Evolutionary conservation across 2,888 invertebrate species (phyloP).

Genomic region (Pilophorus perplexus): DNA sequence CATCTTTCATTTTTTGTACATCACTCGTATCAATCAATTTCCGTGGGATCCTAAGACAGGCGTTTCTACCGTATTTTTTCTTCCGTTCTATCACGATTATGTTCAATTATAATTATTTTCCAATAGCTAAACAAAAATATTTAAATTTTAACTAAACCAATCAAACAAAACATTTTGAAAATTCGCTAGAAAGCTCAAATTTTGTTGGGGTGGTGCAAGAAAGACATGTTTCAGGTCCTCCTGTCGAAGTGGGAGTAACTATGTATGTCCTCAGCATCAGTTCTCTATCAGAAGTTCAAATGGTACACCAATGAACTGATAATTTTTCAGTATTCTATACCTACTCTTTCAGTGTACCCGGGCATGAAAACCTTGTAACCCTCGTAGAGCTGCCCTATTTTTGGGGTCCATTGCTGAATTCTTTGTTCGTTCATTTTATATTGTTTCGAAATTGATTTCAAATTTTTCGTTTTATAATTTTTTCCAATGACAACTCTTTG

Average conservation of each 20-base stretch:
- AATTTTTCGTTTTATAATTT: not conserved
- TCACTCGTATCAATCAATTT: not conserved
- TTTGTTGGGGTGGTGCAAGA: conserved; percentile 40
- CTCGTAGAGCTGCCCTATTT: conserved; percentile 42
- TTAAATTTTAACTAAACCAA: not conserved
- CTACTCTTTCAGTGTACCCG: conserved; percentile 39
- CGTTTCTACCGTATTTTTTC: no score
- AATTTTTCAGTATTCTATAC: conserved; percentile 34
- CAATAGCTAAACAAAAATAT: not conserved
- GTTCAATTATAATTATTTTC: not conserved
- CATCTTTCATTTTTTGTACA: conserved; percentile 24
- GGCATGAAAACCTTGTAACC: conserved; percentile 39
- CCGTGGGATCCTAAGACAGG: no score
- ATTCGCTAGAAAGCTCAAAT: not conserved
- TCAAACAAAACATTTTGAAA: no score
- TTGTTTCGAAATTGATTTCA: not conserved
- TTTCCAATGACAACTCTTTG: not conserved
- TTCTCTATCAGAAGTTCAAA: conserved; percentile 62
- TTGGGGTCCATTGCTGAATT: conserved; percentile 44
- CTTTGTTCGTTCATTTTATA: conserved; percentile 4
- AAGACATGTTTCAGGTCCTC: conserved; percentile 54
- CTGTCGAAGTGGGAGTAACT: conserved; percentile 60
- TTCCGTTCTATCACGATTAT: no score
- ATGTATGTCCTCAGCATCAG: conserved; percentile 62
- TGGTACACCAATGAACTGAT: conserved; percentile 53